These are phyloP conservation scores for Cheilinus undulatus DNA, from an alignment of 2,113 vertebrate genomes.

Conservation along the genomic window DNA sequence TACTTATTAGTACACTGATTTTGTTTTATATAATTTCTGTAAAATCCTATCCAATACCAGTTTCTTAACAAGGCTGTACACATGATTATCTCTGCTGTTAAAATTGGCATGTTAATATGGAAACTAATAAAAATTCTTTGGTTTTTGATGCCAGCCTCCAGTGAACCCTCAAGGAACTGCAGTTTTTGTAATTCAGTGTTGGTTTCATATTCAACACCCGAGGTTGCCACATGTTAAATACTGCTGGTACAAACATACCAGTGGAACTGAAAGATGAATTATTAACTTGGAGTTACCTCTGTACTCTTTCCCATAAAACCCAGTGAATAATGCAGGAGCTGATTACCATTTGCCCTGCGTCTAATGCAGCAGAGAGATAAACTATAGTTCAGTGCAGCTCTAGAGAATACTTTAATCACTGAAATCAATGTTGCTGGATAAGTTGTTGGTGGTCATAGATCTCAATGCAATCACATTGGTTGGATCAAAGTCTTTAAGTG, in stretches of 20 bases:
- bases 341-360: conserved; percentile 13
- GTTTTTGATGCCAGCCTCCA: no score
- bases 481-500: conserved; percentile 26
- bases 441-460: conserved; percentile 41
- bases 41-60: no score
- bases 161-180: no score
- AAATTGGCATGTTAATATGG: no score
- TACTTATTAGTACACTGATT: no score
- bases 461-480: conserved; percentile 47
- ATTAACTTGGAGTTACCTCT: conserved; percentile 18
- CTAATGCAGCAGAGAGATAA: conserved; percentile 24
- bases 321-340: conserved; percentile 48
- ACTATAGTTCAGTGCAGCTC: conserved; percentile 37
- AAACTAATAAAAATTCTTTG: no score
- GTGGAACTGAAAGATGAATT: conserved; percentile 5
- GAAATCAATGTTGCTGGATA: neutral
- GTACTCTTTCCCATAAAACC: conserved; percentile 17
- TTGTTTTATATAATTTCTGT: no score
- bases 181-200: no score
- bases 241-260: neutral
- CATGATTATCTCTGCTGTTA: no score
- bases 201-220: no score
- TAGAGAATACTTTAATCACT: conserved; percentile 27
- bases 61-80: no score
- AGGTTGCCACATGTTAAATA: no score